Evolutionary conservation across 2,888 invertebrate species (phyloP), one percentile per base, ranked within the genome.

Genomic region (Drosophila nr. perissopoda): DNA sequence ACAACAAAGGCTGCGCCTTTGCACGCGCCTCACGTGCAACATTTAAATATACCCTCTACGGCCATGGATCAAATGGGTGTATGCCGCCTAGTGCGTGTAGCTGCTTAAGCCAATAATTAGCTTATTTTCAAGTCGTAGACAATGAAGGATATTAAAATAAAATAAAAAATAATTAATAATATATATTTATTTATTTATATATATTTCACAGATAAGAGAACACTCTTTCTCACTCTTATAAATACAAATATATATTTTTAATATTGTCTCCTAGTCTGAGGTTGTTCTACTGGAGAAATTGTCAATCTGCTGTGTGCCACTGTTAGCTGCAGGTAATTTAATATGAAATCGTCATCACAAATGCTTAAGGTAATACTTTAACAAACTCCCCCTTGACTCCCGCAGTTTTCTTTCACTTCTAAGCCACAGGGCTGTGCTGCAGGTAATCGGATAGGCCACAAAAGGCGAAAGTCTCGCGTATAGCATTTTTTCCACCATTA

Each of bases 361-460:
- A 67, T 66, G 65, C 62, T 64, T 49, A 67, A 59, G 31, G 40
- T 54, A 54, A 69, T 46, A 16, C n/a, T 51, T 67, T 27, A 56
- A 29, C 27, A 29, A 59, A 34, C 59, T 51, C 52, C 25, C 46
- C 46, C 16, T 13, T 25, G 27, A 49, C 16, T 51, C 38, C 49
- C 63, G 34, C 46, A 16, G 46, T 25, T 25, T 59, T 62, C 70
- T 49, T 52, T 63, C 57, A 63, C 53, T 65, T 49, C 21, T 60
- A 56, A 61, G 40, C 58, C 74, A 60, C 49, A 70, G 75, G 75
- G 64, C 73, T 70, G 49, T 59, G 71, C 60, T 72, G 80, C 64
- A 66, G 83, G 89, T 85, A 85, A 85, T 85, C 84, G 85, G 87
- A 85, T 85, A 82, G 77, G 78, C 81, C 80, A 74, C 80, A 80